Evolutionary conservation across 2,113 vertebrate genomes (phyloP), one percentile per base, ranked within the genome.

Genomic region (Saccopteryx leptura): DNA sequence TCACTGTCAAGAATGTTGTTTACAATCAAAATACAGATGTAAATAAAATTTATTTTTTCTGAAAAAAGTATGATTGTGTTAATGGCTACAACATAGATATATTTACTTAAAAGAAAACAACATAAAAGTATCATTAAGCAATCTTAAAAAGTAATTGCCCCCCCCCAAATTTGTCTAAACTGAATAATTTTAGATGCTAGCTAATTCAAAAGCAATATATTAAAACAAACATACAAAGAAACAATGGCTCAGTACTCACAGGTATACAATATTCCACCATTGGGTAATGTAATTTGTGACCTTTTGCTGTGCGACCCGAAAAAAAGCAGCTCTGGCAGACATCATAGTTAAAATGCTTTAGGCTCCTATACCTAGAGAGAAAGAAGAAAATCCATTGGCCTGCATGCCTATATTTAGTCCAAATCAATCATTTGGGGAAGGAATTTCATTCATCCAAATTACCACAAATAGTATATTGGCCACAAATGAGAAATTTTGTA

Each of bases 241-340:
- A 60, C 0, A 60, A 21, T 28, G 11, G 79, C 78, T 54, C 18
- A 23, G 61, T 95, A 98, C 99, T 99, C 96, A 99, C 99, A 92
- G 99, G 99, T 97, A 99, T 99, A 95, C 99, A 99, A 93, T 99
- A 99, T 96, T 99, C 99, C 98, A 99, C 99, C 99, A 99, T 99
- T 60, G 99, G 99, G 97, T 99, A 99, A 98, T 99, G 99, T 87
- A 99, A 98, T 96, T 99, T 99, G 98, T 99, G 99, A 48, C 99
- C 99, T 96, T 99, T 99, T 88, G 99, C 99, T 17, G 99, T 99
- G 85, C 99, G 99, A 88, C 99, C 99, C 60, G 99, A 99, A 97
- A 99, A 99, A 98, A 99, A 99, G 97, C 99, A 99, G 96, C 99
- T 99, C 98, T 99, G 99, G 98, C 99, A 99, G 95, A 99, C 99